These are phyloP conservation scores for Pomacea canaliculata DNA, from an alignment of 2,888 invertebrate genomes.

Conservation along the genomic window DNA sequence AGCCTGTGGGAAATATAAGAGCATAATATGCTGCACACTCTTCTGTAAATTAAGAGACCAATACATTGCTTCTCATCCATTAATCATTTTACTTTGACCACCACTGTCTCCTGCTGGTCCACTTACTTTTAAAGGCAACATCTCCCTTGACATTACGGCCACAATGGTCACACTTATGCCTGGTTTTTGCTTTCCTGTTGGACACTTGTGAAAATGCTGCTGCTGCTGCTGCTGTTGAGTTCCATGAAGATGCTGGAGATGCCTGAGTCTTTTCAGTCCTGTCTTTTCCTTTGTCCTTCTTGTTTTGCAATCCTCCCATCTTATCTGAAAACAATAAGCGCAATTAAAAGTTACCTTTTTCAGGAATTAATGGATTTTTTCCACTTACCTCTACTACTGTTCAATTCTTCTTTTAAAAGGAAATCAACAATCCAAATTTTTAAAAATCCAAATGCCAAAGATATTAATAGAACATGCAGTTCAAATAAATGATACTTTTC, in stretches of 20 bases:
- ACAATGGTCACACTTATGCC: conserved; percentile 29
- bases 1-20: no score
- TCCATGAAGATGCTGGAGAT: background rate
- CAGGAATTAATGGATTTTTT: background rate
- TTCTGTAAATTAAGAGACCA: no score
- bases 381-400: no score
- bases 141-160: conserved; percentile 24
- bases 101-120: no score
- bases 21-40: no score
- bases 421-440: no score
- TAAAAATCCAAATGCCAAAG: no score
- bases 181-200: conserved; percentile 17
- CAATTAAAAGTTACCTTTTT: background rate
- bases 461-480: no score
- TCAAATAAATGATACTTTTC: no score
- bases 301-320: conserved; percentile 6
- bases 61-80: no score
- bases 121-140: conserved; percentile 29
- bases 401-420: no score
- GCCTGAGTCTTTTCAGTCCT: background rate
- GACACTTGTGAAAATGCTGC: conserved; percentile 11
- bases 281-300: background rate
- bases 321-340: background rate
- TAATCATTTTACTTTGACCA: background rate
- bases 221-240: background rate